Percentiles rank a stretch among this genome's conserved stretches.
Evolutionary conservation across 2,797 vertebrate genomes (phyloP).

Genomic region (Tragelaphus oryx): DNA sequence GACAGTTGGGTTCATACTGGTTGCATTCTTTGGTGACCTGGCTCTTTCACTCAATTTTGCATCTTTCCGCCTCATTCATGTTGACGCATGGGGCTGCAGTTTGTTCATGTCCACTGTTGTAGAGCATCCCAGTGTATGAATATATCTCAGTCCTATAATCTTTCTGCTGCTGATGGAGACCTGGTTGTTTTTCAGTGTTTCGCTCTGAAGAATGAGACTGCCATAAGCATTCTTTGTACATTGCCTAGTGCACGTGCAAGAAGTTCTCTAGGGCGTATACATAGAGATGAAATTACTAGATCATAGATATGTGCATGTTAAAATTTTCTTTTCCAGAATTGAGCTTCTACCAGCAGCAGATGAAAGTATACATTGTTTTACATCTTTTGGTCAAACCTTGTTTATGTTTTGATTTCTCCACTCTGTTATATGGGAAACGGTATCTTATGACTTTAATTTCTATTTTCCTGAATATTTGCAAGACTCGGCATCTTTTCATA

Average conservation of each 20-base stretch:
- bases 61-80: not conserved
- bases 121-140: not conserved
- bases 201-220: not conserved
- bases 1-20: not conserved
- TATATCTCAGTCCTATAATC: not conserved
- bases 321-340: not conserved
- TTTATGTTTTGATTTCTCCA: not conserved
- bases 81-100: not conserved
- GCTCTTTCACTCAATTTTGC: not conserved
- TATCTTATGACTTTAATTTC: not conserved
- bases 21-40: not conserved
- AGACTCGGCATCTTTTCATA: not conserved
- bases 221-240: not conserved
- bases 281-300: not conserved
- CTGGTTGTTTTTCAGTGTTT: conserved; percentile 10
- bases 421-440: not conserved
- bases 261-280: not conserved
- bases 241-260: not conserved
- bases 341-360: not conserved
- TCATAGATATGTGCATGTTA: not conserved
- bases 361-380: not conserved
- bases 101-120: not conserved
- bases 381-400: not conserved
- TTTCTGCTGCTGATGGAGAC: not conserved
- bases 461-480: not conserved